Evolutionary conservation across 1,140 invertebrate genomes (phyloP).

Genomic region (Carposina sasakii): DNA sequence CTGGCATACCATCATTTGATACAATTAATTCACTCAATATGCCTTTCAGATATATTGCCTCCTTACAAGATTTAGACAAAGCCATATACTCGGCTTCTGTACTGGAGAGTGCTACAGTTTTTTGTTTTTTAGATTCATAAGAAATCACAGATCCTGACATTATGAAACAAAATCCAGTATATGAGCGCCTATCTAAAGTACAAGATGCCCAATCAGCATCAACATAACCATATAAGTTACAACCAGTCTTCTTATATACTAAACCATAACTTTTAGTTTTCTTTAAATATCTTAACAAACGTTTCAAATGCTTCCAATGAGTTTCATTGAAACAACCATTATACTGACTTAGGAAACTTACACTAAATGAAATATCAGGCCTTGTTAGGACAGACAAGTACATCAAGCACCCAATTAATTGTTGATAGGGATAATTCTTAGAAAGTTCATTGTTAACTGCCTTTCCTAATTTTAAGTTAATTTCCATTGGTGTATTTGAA

Average conservation of each 20-base stretch:
- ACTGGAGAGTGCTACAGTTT: constrained; percentile 18
- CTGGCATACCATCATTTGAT: not conserved
- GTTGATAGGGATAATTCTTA: constrained; percentile 23
- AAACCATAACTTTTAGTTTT: constrained; percentile 36
- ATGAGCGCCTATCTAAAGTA: constrained; percentile 47
- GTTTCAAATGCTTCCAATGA: constrained; percentile 60
- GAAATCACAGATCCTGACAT: constrained; percentile 30
- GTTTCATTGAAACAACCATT: constrained; percentile 34
- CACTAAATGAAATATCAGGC: constrained; percentile 64
- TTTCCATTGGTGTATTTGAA: constrained; percentile 34
- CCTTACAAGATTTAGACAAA: not conserved
- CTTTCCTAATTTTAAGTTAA: constrained; percentile 28
- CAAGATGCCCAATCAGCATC: constrained; percentile 58
- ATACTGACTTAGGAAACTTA: constrained; percentile 61
- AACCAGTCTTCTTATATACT: constrained; percentile 16
- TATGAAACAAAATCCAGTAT: constrained; percentile 44
- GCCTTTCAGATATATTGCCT: constrained; percentile 5
- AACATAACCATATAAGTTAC: too few relatives aligned
- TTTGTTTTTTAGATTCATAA: constrained; percentile 26
- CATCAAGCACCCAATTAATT: constrained; percentile 38
- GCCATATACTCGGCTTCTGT: not conserved
- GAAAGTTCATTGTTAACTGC: constrained; percentile 11
- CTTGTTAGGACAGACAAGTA: constrained; percentile 56
- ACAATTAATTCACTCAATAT: not conserved
- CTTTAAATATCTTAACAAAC: constrained; percentile 59